Base-by-base conservation (phyloP, 2,888 invertebrate genomes). In the Anaspis maculata region DNA sequence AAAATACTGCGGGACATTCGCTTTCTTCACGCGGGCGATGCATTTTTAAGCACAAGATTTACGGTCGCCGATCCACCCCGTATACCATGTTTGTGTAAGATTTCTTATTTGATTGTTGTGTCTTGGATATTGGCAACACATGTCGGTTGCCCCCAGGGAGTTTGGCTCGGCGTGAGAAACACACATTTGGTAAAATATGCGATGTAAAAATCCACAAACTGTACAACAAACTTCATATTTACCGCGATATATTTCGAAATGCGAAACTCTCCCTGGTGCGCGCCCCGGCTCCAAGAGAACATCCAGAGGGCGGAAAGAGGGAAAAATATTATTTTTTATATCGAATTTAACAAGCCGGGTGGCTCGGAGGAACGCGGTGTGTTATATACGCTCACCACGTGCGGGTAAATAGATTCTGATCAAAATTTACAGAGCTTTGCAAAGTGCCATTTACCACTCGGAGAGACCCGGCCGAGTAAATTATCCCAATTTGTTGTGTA, bases 31-130 rank as follows among this genome's bases (percentile, higher is more conserved):
- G n/a, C n/a, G n/a, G n/a, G n/a, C n/a, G 39, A 42, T 42, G 30
- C 36, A 42, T 34, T 36, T 42, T 39, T 39, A 39, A 39, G 28
- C 21, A 34, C 32, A 27, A 33, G 30, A 42, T 48, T 42, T 46
- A 44, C 38, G 45, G 27, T 41, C 37, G 30, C 22, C 30, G 30
- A 26, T 32, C 32, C 34, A 39, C 27, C 29, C n/a, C n/a, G n/a
- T n/a, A n/a, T n/a, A n/a, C n/a, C 34, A 34, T 35, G 35, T 36
- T 24, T 42, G 40, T 41, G 45, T 44, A 41, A 41, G 45, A 44
- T 45, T 45, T 41, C 30, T 41, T 42, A 48, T 46, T 44, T 44
- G 46, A 48, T 48, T 46, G 47, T 48, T 45, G 46, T 39, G 39
- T 44, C 41, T 46, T 39, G 43, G 34, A 42, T 44, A 45, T 46